phyloP scores from a whole-genome alignment of 2,113 vertebrate genomes.

The Acinonyx jubatus region DNA sequence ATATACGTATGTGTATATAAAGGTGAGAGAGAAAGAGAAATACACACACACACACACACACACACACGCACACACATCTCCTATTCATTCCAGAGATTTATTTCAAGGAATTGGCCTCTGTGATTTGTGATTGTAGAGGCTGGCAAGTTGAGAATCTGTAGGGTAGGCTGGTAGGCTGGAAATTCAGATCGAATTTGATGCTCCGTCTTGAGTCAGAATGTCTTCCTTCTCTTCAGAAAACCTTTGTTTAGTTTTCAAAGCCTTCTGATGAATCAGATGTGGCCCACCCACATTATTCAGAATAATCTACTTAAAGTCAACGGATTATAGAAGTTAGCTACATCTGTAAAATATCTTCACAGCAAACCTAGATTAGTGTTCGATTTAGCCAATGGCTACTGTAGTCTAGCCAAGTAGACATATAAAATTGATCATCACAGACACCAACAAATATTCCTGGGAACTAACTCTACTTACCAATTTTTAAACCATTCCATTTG shows the following conservation, averaged over 20 bases:
- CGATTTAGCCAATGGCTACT: background rate
- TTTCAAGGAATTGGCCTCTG: background rate
- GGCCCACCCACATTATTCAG: background rate
- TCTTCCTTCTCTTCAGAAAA: background rate
- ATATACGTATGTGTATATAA: too few relatives aligned
- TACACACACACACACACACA: background rate
- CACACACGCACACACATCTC: background rate
- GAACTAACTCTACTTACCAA: background rate
- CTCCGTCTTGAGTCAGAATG: background rate
- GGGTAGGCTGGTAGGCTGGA: background rate
- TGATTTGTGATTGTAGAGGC: background rate
- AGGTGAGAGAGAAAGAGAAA: too few relatives aligned
- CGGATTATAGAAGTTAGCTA: background rate
- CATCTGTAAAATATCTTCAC: background rate
- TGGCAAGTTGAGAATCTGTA: background rate
- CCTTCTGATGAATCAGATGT: background rate
- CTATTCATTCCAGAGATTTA: background rate
- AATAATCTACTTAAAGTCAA: background rate
- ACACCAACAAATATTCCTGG: background rate
- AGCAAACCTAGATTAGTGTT: background rate
- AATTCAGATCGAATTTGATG: background rate
- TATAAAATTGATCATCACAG: background rate
- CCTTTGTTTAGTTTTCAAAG: background rate
- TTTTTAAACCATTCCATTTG: background rate
- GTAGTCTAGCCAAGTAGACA: background rate